Conservation (phyloP, 1,140 invertebrate genomes). For the Pectinophora gossypiella region DNA sequence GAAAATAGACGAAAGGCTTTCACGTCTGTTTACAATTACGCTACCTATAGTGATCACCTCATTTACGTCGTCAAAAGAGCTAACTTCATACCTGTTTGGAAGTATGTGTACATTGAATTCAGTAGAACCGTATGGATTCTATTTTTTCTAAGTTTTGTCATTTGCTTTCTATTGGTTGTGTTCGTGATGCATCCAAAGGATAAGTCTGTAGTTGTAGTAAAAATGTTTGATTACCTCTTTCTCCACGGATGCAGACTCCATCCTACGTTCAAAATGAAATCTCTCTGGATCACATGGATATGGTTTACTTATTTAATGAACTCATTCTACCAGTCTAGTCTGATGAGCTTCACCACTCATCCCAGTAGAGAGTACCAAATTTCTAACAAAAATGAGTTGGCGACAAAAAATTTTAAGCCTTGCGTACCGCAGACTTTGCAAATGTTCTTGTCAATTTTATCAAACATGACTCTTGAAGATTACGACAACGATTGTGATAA, state of each 20-base stretch:
- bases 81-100: conserved; percentile 23
- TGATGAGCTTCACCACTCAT: conserved; percentile 34
- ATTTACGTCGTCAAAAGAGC: conserved; percentile 36
- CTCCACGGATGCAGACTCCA: not conserved
- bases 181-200: not conserved
- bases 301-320: conserved; percentile 44
- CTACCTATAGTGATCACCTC: conserved; percentile 34
- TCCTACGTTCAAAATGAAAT: not conserved
- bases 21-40: conserved; percentile 28
- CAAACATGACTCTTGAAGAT: not conserved
- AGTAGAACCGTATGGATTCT: conserved; percentile 35
- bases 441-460: conserved; percentile 10
- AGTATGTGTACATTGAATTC: conserved; percentile 41
- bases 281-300: conserved; percentile 32
- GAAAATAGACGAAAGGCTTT: conserved; percentile 28
- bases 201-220: not conserved
- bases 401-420: conserved; percentile 22
- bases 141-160: conserved; percentile 23
- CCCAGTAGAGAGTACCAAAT: conserved; percentile 32
- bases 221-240: not conserved
- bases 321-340: conserved; percentile 34
- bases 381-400: conserved; percentile 21
- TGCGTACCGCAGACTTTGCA: conserved; percentile 26
- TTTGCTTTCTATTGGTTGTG: conserved; percentile 10
- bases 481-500: not conserved